Conservation (phyloP, 2,888 invertebrate genomes). For the Agrilus mali region DNA sequence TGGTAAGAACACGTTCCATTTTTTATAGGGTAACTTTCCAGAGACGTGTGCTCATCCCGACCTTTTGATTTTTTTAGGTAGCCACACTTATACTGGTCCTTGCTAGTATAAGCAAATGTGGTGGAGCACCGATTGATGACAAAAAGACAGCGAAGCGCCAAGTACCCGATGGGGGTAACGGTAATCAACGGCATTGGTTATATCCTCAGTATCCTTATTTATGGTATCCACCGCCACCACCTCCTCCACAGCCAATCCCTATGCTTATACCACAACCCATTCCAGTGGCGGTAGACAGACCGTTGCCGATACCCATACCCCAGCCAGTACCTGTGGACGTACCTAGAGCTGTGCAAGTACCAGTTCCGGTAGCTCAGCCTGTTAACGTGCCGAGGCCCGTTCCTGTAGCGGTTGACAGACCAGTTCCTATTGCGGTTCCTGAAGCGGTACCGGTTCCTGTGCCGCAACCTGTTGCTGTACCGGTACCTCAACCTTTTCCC, state of each 20-base stretch:
- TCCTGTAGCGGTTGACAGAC: slow-evolving; percentile 27
- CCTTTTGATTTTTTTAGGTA: slow-evolving; percentile 5
- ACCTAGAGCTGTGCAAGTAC: slow-evolving; percentile 28
- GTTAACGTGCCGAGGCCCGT: slow-evolving; percentile 28
- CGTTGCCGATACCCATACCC: slow-evolving; percentile 34
- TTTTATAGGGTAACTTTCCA: too few relatives aligned
- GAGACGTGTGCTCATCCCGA: too few relatives aligned
- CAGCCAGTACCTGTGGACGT: slow-evolving; percentile 29
- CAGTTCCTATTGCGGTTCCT: slow-evolving; percentile 34
- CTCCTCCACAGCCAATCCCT: slow-evolving; percentile 34
- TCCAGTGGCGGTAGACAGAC: slow-evolving; percentile 37
- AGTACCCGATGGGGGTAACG: slow-evolving; percentile 10
- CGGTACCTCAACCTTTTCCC: slow-evolving; percentile 41
- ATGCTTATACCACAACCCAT: slow-evolving; percentile 42
- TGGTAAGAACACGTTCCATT: slow-evolving; percentile 6
- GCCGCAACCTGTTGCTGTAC: slow-evolving; percentile 33
- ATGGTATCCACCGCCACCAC: slow-evolving; percentile 21
- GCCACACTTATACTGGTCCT: slow-evolving; percentile 8
- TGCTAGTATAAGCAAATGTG: slow-evolving; percentile 7
- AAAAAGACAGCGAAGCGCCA: slow-evolving; percentile 16
- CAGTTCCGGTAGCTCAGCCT: slow-evolving; percentile 27
- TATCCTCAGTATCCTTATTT: slow-evolving; percentile 16
- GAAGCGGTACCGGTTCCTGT: slow-evolving; percentile 37
- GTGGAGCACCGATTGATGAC: slow-evolving; percentile 8
- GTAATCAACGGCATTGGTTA: slow-evolving; percentile 11